phyloP scores from a whole-genome alignment of 2,113 vertebrate genomes.

The Nothocercus nigrocapillus region DNA sequence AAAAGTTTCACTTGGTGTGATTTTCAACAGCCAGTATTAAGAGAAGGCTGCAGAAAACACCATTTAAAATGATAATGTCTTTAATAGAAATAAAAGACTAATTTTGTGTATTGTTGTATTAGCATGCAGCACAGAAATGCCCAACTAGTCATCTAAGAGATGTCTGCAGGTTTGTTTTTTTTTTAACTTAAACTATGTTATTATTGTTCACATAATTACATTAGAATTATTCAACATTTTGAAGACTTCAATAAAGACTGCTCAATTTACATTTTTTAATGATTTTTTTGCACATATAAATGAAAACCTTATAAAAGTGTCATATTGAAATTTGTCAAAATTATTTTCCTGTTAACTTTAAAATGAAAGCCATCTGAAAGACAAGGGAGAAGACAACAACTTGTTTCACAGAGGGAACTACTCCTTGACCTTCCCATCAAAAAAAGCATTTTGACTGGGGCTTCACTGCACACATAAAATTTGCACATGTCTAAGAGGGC shows the following conservation, averaged over 20 bases:
- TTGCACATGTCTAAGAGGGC: not conserved
- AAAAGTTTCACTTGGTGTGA: not conserved
- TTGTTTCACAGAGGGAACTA: too few species aligned
- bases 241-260: not conserved
- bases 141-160: not conserved
- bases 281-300: not conserved
- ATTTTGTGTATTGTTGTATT: not conserved
- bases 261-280: not conserved
- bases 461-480: not conserved
- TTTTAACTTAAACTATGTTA: not conserved
- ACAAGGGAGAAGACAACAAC: too few species aligned
- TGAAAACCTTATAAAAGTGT: not conserved
- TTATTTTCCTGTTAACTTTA: too few species aligned
- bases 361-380: too few species aligned
- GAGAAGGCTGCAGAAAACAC: too few species aligned
- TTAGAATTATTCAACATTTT: not conserved
- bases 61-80: too few species aligned
- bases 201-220: not conserved
- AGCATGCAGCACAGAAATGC: not conserved
- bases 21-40: too few species aligned
- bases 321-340: not conserved
- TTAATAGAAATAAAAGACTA: too few species aligned
- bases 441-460: not conserved
- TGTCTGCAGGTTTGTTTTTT: not conserved
- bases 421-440: too few species aligned